Base-by-base conservation (phyloP, 2,888 invertebrate species). In the Eupelmus urozonus region DNA sequence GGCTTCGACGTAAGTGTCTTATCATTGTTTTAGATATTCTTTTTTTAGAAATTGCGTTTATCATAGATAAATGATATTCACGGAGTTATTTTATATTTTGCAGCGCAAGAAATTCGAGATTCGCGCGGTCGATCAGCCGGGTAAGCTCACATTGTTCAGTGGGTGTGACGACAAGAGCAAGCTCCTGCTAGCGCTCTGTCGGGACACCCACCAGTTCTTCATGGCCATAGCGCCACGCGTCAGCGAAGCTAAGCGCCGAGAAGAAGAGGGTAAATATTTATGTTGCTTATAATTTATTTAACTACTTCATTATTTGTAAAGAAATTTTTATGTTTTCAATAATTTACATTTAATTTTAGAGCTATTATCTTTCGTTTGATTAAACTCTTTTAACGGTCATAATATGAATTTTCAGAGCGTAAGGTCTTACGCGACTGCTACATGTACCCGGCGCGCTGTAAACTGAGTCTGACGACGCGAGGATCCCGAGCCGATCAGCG, bases 51-150 rank as follows among this genome's bases (percentile, higher is more conserved):
- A 34, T 9, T 45, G 4, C 16, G 45, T 45, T 13, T 16, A 45
- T 13, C 2, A 2, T 13, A 45, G 9, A 13, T 13, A 45, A 16
- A 45, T 2, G 2, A 45, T 45, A 34, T 34, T 34, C 9, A 34
- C 9, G 34, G 9, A 34, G 9, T 34, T 34, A 34, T 9, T 34
- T 34, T 5, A 34, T 34, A 9, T 45, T 62, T 86, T 89, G 1
- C 89, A 93, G 93, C 94, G 97, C 87, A 98, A 98, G 91, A 98
- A 98, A 90, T 98, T 99, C 90, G 98, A 98, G 91, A 97, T 98
- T 85, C 94, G 97, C 80, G 96, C 97, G 11, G 95, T 96, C 76
- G 96, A 96, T 86, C 91, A 91, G 84, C 90, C 92, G 73, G 95
- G 95, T 84, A 95, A 96, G 88, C 94, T 97, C 82, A 96, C 96